Evolutionary conservation across 1,140 invertebrate species (phyloP).

Genomic region (Calosoma granatense): DNA sequence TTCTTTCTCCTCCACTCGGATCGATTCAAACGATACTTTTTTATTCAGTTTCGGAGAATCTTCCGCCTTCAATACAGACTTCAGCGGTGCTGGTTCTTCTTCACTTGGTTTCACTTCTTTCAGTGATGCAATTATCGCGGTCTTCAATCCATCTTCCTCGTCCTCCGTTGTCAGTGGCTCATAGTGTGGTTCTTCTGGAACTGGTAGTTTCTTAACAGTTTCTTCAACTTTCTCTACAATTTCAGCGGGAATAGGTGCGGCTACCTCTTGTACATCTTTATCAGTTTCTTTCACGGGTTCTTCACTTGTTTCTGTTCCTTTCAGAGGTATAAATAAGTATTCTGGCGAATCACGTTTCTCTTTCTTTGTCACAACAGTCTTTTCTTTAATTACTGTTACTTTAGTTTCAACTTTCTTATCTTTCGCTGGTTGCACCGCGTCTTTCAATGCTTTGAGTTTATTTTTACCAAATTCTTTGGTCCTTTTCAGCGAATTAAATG

Average conservation of each 20-base stretch:
- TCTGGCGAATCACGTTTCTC: slow-evolving; percentile 18
- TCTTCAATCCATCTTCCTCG: slow-evolving; percentile 27
- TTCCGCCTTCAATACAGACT: slow-evolving; percentile 10
- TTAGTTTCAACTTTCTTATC: slow-evolving; percentile 15
- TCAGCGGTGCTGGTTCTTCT: slow-evolving; percentile 15
- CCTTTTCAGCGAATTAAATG: not conserved
- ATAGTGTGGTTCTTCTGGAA: slow-evolving; percentile 17
- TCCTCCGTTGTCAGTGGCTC: slow-evolving; percentile 22
- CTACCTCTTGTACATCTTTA: slow-evolving; percentile 28
- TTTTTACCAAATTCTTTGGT: slow-evolving; percentile 11
- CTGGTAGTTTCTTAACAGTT: not conserved
- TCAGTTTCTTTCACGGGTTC: slow-evolving; percentile 32
- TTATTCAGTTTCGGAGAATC: slow-evolving; percentile 38
- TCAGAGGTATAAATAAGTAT: not conserved
- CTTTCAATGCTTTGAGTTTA: slow-evolving; percentile 7
- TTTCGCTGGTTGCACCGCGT: not conserved
- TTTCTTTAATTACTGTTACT: slow-evolving; percentile 27
- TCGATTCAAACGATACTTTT: slow-evolving; percentile 34
- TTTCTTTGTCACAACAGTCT: slow-evolving; percentile 16
- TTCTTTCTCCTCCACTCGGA: no score
- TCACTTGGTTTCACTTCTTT: slow-evolving; percentile 20
- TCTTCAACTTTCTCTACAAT: not conserved
- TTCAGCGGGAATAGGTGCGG: slow-evolving; percentile 15
- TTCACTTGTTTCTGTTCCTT: slow-evolving; percentile 14
- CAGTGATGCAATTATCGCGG: slow-evolving; percentile 16